Evolutionary conservation across 1,140 invertebrate species (phyloP), one percentile per base, ranked within the genome.

Genomic region (Asbolus verrucosus): DNA sequence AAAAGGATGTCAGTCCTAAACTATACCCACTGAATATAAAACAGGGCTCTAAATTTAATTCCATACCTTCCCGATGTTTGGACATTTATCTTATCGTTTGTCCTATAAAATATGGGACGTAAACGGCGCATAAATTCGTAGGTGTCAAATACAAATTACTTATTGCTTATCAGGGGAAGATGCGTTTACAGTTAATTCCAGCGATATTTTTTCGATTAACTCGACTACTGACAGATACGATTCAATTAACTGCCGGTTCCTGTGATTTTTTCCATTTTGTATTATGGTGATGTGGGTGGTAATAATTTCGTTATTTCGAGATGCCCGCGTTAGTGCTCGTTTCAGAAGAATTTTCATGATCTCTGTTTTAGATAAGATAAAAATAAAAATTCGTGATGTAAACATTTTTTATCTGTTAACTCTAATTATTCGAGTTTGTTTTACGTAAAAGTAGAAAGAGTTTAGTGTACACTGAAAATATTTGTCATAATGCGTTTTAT

Each of bases 31-130:
- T 59, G 65, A 67, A 67, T 67, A 67, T 67, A 67, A 67, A 67
- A 54, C 65, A 67, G 65, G 65, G 31, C 43, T 67, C 65, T 59
- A 54, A 67, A 67, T 67, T 67, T 67, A 67, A 67, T 67, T 67
- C 43, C 50, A 67, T 67, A 54, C 65, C 46, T 67, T 67, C 43
- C 43, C 14, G 65, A 67, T 67, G 65, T 67, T 67, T 67, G 65
- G 65, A 67, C 46, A 67, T 67, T 67, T 59, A 67, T 67, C 65
- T 67, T 67, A 67, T 67, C 65, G 43, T 67, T 54, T 54, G 43
- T 67, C 33, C 43, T 27, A 67, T 67, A 67, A 67, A 67, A 67
- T 67, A 67, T 67, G 65, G 46, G 50, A 59, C 31, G 67, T 72
- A 67, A 67, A 39, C 31, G 27, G 31, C 31, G 50, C 33, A 67